Conservation (phyloP, 2,113 vertebrate genomes). For the Naja naja region DNA sequence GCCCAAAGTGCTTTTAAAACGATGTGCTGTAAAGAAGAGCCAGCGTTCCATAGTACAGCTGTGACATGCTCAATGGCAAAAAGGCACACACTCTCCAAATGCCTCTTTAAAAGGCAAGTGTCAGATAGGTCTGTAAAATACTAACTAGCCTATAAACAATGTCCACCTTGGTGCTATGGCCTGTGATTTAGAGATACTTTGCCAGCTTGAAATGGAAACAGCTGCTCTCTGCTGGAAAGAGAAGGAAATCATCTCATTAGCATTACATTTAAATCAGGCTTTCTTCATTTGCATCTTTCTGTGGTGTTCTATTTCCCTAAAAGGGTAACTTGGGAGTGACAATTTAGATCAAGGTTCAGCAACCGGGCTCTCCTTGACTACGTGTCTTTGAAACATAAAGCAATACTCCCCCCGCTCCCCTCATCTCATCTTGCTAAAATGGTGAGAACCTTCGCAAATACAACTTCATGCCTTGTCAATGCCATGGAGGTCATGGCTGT, state of each 20-base stretch:
- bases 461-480: neutral
- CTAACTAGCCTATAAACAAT: constrained; percentile 56
- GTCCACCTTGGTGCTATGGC: constrained; percentile 37
- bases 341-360: neutral
- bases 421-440: neutral
- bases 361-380: neutral
- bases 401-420: neutral
- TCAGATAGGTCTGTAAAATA: constrained; percentile 47
- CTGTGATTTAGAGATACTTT: constrained; percentile 56
- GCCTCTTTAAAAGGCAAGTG: constrained; percentile 49
- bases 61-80: constrained; percentile 15
- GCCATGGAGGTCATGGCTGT: neutral
- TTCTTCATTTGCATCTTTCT: constrained; percentile 60
- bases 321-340: constrained; percentile 40
- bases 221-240: constrained; percentile 67
- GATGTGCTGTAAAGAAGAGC: neutral
- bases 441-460: neutral
- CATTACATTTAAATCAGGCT: constrained; percentile 70
- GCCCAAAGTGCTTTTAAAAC: constrained; percentile 42
- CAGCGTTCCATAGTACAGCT: constrained; percentile 1
- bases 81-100: constrained; percentile 19
- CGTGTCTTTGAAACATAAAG: constrained; percentile 2
- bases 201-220: constrained; percentile 45
- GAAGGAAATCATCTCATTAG: constrained; percentile 69
- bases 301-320: constrained; percentile 37